Base-by-base conservation (phyloP, 2,113 vertebrate species). In the Isichthys henryi region DNA sequence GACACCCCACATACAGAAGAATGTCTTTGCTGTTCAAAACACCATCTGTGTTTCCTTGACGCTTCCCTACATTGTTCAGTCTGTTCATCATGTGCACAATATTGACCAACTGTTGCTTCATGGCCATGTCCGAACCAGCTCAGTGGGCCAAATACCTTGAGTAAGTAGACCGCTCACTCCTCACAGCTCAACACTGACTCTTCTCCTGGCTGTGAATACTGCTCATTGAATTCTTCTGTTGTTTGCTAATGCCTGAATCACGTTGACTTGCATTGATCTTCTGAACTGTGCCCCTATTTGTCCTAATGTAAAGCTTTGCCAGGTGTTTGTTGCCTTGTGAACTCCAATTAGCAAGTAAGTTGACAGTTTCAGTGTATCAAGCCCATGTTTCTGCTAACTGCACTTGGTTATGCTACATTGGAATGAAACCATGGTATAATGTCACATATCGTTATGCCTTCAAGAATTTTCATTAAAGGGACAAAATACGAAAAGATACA, bases 81-180 rank as follows among this genome's bases (percentile, higher is more conserved):
- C 95, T 98, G 94, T 98, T 99, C 92, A 99, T 99, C 93, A 99
- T 99, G 98, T 99, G 97, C 95, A 99, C 98, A 91, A 99, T 99
- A 93, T 95, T 99, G 93, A 99, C 98, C 93, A 99, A 99, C 95
- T 99, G 98, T 83, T 98, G 96, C 94, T 99, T 99, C 96, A 99
- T 99, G 98, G 97, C 98, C 88, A 97, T 98, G 95, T 97, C 97
- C 0, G 98, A 99, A 88, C 97, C 97, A 48, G 96, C 97, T 0
- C 91, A 95, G 0, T 99, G 98, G 98, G 97, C 97, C 94, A 99
- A 99, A 94, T 97, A 99, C 46, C 96, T 99, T 48, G 98, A 99
- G 98, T 99, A 94, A 99, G 98, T 99, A 96, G 89, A 90, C 17
- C 21, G 70, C 82, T 49, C 56, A 70, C 9, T 2, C 88, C 35